Evolutionary conservation across 2,797 vertebrate species (phyloP).

Genomic region (Pterois miles): DNA sequence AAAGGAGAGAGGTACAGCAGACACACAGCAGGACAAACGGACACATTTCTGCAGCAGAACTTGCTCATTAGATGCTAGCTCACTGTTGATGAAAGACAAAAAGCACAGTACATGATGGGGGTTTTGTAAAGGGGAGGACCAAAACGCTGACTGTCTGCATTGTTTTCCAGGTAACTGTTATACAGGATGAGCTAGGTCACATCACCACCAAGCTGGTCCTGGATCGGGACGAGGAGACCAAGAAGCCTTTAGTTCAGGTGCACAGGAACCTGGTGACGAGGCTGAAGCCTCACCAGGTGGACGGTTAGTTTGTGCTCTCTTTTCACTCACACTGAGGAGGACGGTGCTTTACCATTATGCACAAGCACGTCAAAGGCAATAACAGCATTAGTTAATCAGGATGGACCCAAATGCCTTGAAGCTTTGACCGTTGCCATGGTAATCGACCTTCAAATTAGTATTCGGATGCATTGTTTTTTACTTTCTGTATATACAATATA

Average conservation of each 20-base stretch:
- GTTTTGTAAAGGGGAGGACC: background rate
- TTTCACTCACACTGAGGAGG: background rate
- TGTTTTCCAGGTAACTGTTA: conserved; percentile 85
- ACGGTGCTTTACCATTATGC: background rate
- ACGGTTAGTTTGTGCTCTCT: conserved; percentile 83
- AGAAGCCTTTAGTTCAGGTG: conserved; percentile 92
- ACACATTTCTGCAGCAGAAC: background rate
- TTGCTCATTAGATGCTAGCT: background rate
- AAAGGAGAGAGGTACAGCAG: conserved; percentile 86
- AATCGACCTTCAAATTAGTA: too few species aligned
- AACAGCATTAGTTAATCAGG: background rate
- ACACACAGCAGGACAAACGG: background rate
- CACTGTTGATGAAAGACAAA: background rate
- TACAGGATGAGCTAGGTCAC: conserved; percentile 85
- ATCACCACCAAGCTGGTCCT: conserved; percentile 94
- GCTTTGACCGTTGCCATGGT: too few species aligned
- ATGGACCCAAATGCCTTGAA: too few species aligned
- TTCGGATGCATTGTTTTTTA: too few species aligned
- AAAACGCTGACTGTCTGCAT: background rate
- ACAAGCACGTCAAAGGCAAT: background rate
- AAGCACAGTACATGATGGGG: background rate
- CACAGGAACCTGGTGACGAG: conserved; percentile 91
- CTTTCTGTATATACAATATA: too few species aligned
- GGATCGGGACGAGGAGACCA: conserved; percentile 93
- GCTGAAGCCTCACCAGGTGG: conserved; percentile 96